Percentiles rank a stretch among this genome's conserved stretches.
Evolutionary conservation across 2,888 invertebrate genomes (phyloP).

Genomic region (Junonia oenone): DNA sequence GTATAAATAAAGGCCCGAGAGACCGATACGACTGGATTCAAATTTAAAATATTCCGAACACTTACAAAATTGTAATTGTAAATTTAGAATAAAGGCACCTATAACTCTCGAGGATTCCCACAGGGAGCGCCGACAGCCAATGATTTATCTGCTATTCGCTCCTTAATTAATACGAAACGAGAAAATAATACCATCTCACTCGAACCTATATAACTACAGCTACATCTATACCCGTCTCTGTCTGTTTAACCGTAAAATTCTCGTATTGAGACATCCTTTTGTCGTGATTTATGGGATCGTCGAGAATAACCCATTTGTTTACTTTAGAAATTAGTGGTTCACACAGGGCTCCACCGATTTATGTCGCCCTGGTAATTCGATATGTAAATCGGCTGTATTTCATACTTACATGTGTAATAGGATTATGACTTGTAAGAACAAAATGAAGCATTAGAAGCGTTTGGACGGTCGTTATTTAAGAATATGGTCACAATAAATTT

Average conservation of each 20-base stretch:
- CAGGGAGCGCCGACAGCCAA: slow-evolving; percentile 74
- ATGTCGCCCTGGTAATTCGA: slow-evolving; percentile 59
- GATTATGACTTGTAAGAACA: slow-evolving; percentile 32
- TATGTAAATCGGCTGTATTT: slow-evolving; percentile 48
- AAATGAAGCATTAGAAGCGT: slow-evolving; percentile 19
- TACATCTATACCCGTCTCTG: slow-evolving; percentile 35
- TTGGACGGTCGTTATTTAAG: slow-evolving; percentile 18
- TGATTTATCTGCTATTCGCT: slow-evolving; percentile 71
- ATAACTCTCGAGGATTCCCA: slow-evolving; percentile 77
- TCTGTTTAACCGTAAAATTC: slow-evolving; percentile 48
- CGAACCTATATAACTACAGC: slow-evolving; percentile 32
- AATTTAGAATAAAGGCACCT: slow-evolving; percentile 76
- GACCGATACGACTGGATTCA: slow-evolving; percentile 52
- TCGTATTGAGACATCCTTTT: slow-evolving; percentile 67
- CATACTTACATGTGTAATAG: slow-evolving; percentile 34
- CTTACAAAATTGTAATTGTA: slow-evolving; percentile 76
- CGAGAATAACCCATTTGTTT: slow-evolving; percentile 72
- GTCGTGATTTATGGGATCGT: slow-evolving; percentile 63
- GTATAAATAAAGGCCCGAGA: slow-evolving; percentile 41
- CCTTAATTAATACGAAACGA: slow-evolving; percentile 67
- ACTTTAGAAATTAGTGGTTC: slow-evolving; percentile 73
- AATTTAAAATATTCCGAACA: slow-evolving; percentile 66
- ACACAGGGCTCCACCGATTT: slow-evolving; percentile 52
- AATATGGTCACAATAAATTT: slow-evolving; percentile 14
- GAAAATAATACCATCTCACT: slow-evolving; percentile 49